Percentiles rank a stretch among this genome's conserved stretches.
Conservation (phyloP, 1,140 invertebrate genomes). For the Notospermus geniculatus region DNA sequence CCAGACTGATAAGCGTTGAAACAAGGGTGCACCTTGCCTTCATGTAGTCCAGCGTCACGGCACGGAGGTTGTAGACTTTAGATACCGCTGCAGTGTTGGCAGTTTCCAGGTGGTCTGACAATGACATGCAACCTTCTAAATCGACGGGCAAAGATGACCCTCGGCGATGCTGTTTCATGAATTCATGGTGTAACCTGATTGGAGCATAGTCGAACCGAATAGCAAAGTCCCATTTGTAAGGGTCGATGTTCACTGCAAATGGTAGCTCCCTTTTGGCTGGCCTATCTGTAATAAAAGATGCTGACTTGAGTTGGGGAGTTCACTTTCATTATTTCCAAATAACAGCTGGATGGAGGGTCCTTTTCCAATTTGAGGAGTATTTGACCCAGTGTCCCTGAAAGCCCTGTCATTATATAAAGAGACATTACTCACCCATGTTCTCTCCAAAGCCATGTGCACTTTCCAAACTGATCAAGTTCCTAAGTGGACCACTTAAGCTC, state of each 20-base stretch:
- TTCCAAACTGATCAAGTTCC: constrained; percentile 30
- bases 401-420: too few relatives aligned
- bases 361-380: too few relatives aligned
- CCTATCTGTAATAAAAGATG: constrained; percentile 28
- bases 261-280: constrained; percentile 33
- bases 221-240: not conserved
- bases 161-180: too few relatives aligned
- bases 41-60: constrained; percentile 46
- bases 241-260: constrained; percentile 20
- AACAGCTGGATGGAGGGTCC: too few relatives aligned
- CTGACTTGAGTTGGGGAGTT: not conserved
- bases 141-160: too few relatives aligned
- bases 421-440: constrained; percentile 28
- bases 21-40: constrained; percentile 42
- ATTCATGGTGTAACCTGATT: too few relatives aligned
- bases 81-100: not conserved
- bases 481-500: constrained; percentile 18
- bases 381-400: too few relatives aligned
- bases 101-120: too few relatives aligned
- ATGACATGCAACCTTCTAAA: too few relatives aligned
- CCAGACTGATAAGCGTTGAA: constrained; percentile 46
- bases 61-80: constrained; percentile 3
- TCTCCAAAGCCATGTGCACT: constrained; percentile 28
- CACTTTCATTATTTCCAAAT: not conserved
- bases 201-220: too few relatives aligned